Percentiles rank a stretch among this genome's conserved stretches.
phyloP scores from a whole-genome alignment of 2,888 invertebrate genomes.

The Drosophila parthenogenetica region DNA sequence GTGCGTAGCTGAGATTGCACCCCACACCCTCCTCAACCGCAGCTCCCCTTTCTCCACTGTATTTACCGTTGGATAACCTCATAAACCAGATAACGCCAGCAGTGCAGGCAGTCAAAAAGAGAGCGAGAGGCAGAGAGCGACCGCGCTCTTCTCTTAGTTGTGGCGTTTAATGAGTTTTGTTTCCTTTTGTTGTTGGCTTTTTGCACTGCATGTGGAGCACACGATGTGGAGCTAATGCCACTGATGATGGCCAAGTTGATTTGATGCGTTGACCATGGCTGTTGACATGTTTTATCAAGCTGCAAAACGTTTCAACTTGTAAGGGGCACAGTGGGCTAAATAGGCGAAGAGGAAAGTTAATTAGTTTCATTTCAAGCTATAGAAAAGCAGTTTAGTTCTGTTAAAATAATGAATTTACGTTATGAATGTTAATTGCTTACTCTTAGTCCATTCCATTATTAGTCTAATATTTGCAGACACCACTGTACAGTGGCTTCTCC shows the following conservation, averaged over 20 bases:
- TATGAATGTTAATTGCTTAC: too few species aligned
- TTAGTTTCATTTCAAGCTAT: background rate
- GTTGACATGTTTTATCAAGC: conserved; percentile 32
- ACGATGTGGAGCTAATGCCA: conserved; percentile 25
- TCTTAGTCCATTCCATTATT: too few species aligned
- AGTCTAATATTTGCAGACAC: background rate
- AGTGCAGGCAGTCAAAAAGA: background rate
- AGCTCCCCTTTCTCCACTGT: conserved; percentile 12
- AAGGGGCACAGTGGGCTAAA: conserved; percentile 18
- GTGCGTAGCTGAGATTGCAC: conserved; percentile 30
- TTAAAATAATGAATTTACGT: too few species aligned
- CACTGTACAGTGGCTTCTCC: conserved; percentile 21
- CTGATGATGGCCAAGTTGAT: conserved; percentile 35
- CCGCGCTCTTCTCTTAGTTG: conserved; percentile 11
- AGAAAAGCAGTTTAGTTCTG: too few species aligned
- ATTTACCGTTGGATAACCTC: conserved; percentile 71
- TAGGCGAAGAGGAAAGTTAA: background rate
- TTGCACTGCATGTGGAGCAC: conserved; percentile 39
- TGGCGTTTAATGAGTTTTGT: conserved; percentile 51
- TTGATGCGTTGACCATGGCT: conserved; percentile 20
- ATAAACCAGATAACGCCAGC: conserved; percentile 60
- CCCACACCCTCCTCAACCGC: background rate
- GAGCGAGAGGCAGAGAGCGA: background rate
- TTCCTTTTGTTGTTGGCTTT: conserved; percentile 24
- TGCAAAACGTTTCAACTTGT: conserved; percentile 7